A percentile compares a stretch with the other conserved stretches of the same genome.
Conservation (phyloP, 53 echinoderm and acorn worm species). For the Patiria pectinifera region DNA sequence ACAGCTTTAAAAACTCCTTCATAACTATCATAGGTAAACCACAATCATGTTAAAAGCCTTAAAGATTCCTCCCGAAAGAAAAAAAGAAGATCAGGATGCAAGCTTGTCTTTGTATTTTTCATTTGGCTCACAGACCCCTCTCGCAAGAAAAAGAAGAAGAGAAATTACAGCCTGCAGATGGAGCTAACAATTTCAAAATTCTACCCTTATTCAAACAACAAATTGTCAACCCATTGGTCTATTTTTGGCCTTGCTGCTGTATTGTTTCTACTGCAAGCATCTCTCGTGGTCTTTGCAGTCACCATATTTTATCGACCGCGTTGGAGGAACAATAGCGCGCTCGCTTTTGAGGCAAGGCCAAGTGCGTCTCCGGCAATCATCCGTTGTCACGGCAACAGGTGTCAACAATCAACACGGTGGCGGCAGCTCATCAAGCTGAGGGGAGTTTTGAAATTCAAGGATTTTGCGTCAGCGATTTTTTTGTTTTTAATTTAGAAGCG, state of each 20-base stretch:
- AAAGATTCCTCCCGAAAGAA: too few species aligned
- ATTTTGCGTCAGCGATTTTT: neutral
- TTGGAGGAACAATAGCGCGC: neutral
- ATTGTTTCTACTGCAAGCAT: neutral
- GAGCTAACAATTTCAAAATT: too few species aligned
- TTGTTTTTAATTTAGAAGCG: neutral
- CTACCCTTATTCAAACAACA: too few species aligned
- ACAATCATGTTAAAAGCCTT: too few species aligned
- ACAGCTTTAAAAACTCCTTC: too few species aligned
- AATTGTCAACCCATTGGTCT: neutral
- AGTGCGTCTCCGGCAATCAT: neutral
- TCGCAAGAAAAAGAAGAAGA: too few species aligned
- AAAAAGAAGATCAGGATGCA: too few species aligned
- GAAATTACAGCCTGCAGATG: too few species aligned
- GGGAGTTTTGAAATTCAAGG: neutral
- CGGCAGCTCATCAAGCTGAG: neutral
- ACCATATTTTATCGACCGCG: neutral
- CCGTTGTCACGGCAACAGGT: conserved; percentile 1
- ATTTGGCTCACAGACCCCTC: too few species aligned
- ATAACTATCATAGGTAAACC: too few species aligned
- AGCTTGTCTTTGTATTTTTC: too few species aligned
- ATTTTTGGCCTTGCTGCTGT: neutral
- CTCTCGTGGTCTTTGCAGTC: neutral
- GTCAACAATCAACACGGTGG: conserved; percentile 9
- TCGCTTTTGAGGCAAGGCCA: neutral